phyloP scores from a whole-genome alignment of 2,113 vertebrate species.

The Romanogobio albipinnatus region DNA sequence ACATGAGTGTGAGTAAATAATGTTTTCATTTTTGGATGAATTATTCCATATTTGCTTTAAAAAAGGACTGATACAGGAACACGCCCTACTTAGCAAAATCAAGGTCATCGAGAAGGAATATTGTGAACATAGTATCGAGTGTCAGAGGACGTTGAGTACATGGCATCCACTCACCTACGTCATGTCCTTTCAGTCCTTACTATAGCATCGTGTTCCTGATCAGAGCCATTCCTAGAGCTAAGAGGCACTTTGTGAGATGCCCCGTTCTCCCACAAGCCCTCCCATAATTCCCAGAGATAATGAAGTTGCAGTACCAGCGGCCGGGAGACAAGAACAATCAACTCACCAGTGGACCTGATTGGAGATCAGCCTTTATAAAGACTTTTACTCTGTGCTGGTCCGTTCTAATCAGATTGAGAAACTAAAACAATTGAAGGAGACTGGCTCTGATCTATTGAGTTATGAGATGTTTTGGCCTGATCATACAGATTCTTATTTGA shows the following conservation, averaged over 20 bases:
- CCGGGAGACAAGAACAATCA: conserved; percentile 71
- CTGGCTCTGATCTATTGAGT: conserved; percentile 1
- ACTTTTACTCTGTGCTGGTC: conserved; percentile 67
- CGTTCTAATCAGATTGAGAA: conserved; percentile 72
- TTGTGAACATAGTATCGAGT: background rate
- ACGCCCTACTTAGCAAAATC: background rate
- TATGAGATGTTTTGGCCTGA: background rate
- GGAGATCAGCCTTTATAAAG: conserved; percentile 70
- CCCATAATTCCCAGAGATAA: conserved; percentile 69
- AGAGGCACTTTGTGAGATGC: conserved; percentile 62
- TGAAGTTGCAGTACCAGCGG: conserved; percentile 73
- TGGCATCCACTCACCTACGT: conserved; percentile 61
- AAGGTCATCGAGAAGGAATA: background rate
- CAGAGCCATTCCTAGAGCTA: conserved; percentile 73
- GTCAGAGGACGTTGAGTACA: conserved; percentile 34
- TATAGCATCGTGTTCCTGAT: conserved; percentile 64
- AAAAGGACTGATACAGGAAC: background rate
- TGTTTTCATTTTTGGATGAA: background rate
- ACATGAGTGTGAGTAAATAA: background rate
- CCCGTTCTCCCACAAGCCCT: conserved; percentile 64
- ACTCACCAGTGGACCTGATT: conserved; percentile 76
- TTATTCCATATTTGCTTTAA: background rate
- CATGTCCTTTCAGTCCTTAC: conserved; percentile 62
- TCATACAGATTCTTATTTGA: background rate
- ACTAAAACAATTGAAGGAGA: conserved; percentile 21